Conservation (phyloP, 2,888 invertebrate genomes). For the Rotaria magnacalcarata region DNA sequence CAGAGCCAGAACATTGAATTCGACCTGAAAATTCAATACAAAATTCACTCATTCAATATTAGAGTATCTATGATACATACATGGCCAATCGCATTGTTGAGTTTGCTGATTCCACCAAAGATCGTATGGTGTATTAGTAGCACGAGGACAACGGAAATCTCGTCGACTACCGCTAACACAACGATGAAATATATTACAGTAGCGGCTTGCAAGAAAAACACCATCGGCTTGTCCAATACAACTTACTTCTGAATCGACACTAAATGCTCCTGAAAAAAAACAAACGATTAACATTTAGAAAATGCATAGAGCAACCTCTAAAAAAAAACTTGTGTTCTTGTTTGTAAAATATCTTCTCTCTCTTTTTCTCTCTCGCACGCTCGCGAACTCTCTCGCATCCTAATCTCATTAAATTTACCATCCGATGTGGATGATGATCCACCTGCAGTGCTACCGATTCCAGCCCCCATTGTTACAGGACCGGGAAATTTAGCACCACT, state of each 20-base stretch:
- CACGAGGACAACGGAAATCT: slow-evolving; percentile 45
- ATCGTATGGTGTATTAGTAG: slow-evolving; percentile 46
- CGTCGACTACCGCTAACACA: slow-evolving; percentile 43
- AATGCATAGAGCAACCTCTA: too few relatives aligned
- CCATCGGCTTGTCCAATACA: slow-evolving; percentile 44
- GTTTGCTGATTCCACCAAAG: slow-evolving; percentile 47
- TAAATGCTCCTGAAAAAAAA: background rate
- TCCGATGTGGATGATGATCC: background rate
- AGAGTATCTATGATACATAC: background rate
- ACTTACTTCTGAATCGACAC: slow-evolving; percentile 3
- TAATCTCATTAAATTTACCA: background rate
- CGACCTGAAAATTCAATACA: background rate
- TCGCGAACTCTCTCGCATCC: too few relatives aligned
- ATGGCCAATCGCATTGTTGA: slow-evolving; percentile 46
- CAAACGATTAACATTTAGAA: background rate
- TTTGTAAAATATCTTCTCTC: background rate
- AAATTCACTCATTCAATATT: background rate
- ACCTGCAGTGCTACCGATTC: background rate
- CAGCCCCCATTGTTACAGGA: too few relatives aligned
- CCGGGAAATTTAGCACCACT: background rate
- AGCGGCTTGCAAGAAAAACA: slow-evolving; percentile 42
- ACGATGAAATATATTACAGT: slow-evolving; percentile 45
- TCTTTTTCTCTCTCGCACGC: too few relatives aligned
- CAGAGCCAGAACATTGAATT: slow-evolving; percentile 26
- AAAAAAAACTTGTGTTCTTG: too few relatives aligned